A percentile compares a stretch with the other conserved stretches of the same genome.
These are phyloP conservation scores for Tetragonisca angustula DNA, from an alignment of 2,888 invertebrate genomes.

Conservation along the genomic window DNA sequence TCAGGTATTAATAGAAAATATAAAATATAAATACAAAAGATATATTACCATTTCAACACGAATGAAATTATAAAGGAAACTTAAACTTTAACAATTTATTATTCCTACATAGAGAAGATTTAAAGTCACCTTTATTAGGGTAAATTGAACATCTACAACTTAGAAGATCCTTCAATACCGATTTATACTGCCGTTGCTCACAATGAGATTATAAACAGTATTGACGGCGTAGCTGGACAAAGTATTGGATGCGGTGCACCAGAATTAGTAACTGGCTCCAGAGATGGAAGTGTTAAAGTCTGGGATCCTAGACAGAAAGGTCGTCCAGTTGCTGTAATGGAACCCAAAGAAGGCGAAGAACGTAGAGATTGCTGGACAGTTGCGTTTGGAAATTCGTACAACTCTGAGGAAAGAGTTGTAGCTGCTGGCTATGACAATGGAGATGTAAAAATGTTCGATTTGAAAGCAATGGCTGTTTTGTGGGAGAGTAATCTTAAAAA, in stretches of 20 bases:
- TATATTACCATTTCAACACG: neutral
- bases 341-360: slow-evolving; percentile 88
- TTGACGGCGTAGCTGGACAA: slow-evolving; percentile 95
- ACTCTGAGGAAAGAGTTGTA: slow-evolving; percentile 93
- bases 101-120: slow-evolving; percentile 32
- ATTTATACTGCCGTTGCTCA: slow-evolving; percentile 93
- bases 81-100: slow-evolving; percentile 12
- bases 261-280: slow-evolving; percentile 96
- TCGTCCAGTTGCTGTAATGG: slow-evolving; percentile 95
- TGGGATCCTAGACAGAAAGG: slow-evolving; percentile 97
- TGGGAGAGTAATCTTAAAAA: slow-evolving; percentile 98
- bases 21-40: neutral
- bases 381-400: slow-evolving; percentile 95
- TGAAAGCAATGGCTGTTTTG: slow-evolving; percentile 91
- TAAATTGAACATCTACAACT: slow-evolving; percentile 84
- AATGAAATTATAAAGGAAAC: neutral
- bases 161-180: slow-evolving; percentile 90
- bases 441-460: slow-evolving; percentile 96
- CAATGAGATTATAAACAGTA: slow-evolving; percentile 93
- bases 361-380: slow-evolving; percentile 97
- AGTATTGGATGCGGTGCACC: slow-evolving; percentile 95
- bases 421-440: slow-evolving; percentile 98
- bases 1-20: slow-evolving; percentile 74
- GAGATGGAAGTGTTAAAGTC: slow-evolving; percentile 97
- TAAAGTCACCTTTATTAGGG: slow-evolving; percentile 85